A percentile compares a stretch with the other conserved stretches of the same genome.
Conservation (phyloP, 2,113 vertebrate genomes). For the Carassius carassius region DNA sequence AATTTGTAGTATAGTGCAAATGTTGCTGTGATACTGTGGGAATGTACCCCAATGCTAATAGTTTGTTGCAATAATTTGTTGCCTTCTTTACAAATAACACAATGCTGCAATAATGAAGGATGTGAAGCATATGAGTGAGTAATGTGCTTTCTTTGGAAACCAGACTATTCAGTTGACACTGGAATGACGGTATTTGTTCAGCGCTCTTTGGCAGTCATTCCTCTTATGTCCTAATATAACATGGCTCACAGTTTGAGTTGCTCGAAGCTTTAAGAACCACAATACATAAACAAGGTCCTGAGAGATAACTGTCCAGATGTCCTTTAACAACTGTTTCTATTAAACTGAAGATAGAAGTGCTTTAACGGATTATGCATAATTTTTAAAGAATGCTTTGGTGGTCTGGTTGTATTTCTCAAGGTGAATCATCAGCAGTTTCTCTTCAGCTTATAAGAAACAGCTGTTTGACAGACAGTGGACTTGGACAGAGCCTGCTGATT, state of each 20-base stretch:
- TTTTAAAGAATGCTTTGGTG: conserved; percentile 47
- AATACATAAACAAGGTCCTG: not conserved
- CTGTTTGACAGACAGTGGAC: conserved; percentile 47
- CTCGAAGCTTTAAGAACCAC: not conserved
- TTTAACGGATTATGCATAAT: conserved; percentile 23
- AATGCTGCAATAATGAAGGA: not conserved
- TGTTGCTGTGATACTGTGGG: not conserved
- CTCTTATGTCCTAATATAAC: not conserved
- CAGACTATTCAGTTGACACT: not conserved
- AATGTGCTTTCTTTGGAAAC: not conserved
- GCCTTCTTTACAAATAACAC: not conserved
- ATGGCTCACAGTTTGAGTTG: not conserved
- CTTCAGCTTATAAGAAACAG: conserved; percentile 43
- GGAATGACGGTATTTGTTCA: conserved; percentile 4
- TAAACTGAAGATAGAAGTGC: conserved; percentile 7
- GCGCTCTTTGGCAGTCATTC: not conserved
- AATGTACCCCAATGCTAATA: not conserved
- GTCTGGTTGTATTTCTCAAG: conserved; percentile 40
- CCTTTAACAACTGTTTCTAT: conserved; percentile 13
- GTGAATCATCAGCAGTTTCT: conserved; percentile 50
- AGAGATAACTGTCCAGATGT: conserved; percentile 28
- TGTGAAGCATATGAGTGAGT: not conserved
- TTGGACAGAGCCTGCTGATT: conserved; percentile 43
- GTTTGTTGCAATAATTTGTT: not conserved
- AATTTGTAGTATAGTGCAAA: not conserved